Conservation (phyloP, 2,888 invertebrate species). For the Limenitis camilla region DNA sequence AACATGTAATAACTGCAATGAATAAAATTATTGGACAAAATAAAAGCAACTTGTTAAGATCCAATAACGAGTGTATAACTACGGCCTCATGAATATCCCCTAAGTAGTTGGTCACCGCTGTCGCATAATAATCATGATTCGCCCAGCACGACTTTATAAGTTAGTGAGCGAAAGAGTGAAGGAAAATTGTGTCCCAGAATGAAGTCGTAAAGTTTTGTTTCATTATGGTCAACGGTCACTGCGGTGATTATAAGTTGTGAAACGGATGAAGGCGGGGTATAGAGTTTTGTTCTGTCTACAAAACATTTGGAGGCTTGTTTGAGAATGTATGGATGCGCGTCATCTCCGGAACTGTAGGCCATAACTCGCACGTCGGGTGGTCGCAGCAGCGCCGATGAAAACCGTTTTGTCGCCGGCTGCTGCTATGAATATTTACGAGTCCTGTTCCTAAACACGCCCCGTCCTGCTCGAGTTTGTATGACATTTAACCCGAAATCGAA, state of each 20-base stretch:
- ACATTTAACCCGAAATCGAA: slow-evolving; percentile 30
- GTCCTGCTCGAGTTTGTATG: slow-evolving; percentile 30
- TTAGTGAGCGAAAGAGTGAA: slow-evolving; percentile 56
- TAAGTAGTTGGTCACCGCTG: slow-evolving; percentile 38
- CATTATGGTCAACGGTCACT: slow-evolving; percentile 20
- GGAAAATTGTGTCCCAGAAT: slow-evolving; percentile 50
- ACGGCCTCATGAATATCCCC: slow-evolving; percentile 45
- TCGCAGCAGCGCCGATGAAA: slow-evolving; percentile 46
- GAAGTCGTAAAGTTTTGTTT: slow-evolving; percentile 39
- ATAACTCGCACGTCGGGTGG: slow-evolving; percentile 65
- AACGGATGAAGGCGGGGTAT: slow-evolving; percentile 5
- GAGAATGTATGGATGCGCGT: slow-evolving; percentile 29
- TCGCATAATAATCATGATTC: slow-evolving; percentile 56
- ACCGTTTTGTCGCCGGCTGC: slow-evolving; percentile 56
- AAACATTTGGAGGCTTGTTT: slow-evolving; percentile 5
- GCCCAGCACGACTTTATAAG: slow-evolving; percentile 58
- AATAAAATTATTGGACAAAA: slow-evolving; percentile 26
- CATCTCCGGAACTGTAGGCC: slow-evolving; percentile 37
- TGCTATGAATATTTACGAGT: slow-evolving; percentile 62
- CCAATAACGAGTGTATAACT: slow-evolving; percentile 28
- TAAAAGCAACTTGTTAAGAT: slow-evolving; percentile 27
- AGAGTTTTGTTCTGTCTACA: slow-evolving; percentile 7
- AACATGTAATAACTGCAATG: slow-evolving; percentile 23
- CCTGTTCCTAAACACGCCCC: slow-evolving; percentile 41
- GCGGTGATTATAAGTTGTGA: slow-evolving; percentile 13